Conservation (phyloP, 2,113 vertebrate genomes). For the Tor tambroides region DNA sequence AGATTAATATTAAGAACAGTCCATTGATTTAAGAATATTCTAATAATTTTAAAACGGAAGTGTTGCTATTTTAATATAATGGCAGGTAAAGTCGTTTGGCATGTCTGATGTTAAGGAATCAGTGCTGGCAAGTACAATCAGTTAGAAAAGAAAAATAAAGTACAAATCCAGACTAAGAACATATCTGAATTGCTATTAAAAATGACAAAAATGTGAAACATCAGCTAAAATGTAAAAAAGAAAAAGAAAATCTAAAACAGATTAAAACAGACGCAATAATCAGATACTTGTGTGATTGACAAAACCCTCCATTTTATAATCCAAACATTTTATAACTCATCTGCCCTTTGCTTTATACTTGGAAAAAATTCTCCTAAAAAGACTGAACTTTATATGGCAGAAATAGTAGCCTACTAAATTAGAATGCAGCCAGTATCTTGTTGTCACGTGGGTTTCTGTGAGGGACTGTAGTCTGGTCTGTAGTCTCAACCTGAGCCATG, state of each 20-base stretch:
- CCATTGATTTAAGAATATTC: neutral
- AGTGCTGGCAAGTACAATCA: neutral
- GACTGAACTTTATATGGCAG: neutral
- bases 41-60: neutral
- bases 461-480: neutral
- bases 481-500: neutral
- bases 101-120: neutral
- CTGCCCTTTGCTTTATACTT: neutral
- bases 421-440: neutral
- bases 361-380: neutral
- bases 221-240: too few species aligned
- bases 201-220: neutral
- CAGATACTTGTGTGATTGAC: neutral
- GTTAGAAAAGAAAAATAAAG: neutral
- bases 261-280: too few species aligned
- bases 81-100: neutral
- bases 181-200: neutral
- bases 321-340: neutral
- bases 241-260: too few species aligned
- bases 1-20: neutral
- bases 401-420: neutral
- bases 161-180: too few species aligned
- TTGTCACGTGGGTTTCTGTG: neutral
- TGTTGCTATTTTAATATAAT: neutral
- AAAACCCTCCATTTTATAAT: neutral